These are phyloP conservation scores for Epirrhoe tristata DNA, from an alignment of 2,888 invertebrate species.

Conservation along the genomic window DNA sequence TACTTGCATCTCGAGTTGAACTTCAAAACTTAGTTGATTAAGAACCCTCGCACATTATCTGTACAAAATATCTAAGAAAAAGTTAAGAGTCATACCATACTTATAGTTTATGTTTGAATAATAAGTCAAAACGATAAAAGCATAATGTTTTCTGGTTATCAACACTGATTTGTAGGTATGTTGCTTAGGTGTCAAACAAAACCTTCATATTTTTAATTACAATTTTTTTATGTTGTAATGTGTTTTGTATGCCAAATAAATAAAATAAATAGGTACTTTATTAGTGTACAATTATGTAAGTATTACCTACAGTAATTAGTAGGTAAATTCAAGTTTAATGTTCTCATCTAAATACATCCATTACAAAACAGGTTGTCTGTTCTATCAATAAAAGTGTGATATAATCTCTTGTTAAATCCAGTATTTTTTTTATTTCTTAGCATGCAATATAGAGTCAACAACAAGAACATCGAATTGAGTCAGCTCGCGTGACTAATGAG, in stretches of 20 bases:
- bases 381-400: background rate
- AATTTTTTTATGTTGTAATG: too few relatives aligned
- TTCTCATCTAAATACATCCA: too few relatives aligned
- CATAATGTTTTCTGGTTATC: constrained; percentile 15
- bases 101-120: constrained; percentile 59
- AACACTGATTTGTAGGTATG: constrained; percentile 14
- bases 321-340: too few relatives aligned
- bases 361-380: background rate
- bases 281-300: too few relatives aligned
- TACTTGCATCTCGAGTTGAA: constrained; percentile 34
- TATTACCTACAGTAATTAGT: too few relatives aligned
- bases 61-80: constrained; percentile 54
- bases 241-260: too few relatives aligned
- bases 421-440: background rate
- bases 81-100: constrained; percentile 60
- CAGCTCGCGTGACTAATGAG: constrained; percentile 79
- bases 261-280: too few relatives aligned
- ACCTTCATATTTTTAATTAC: too few relatives aligned
- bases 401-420: background rate
- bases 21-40: constrained; percentile 49
- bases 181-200: too few relatives aligned
- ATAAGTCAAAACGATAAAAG: constrained; percentile 59
- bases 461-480: constrained; percentile 50
- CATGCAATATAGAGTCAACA: constrained; percentile 51
- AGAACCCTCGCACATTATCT: constrained; percentile 56